These are phyloP conservation scores for Umimayanthus kanabou DNA, from an alignment of 92 coral and sea anemone species.

Conservation along the genomic window DNA sequence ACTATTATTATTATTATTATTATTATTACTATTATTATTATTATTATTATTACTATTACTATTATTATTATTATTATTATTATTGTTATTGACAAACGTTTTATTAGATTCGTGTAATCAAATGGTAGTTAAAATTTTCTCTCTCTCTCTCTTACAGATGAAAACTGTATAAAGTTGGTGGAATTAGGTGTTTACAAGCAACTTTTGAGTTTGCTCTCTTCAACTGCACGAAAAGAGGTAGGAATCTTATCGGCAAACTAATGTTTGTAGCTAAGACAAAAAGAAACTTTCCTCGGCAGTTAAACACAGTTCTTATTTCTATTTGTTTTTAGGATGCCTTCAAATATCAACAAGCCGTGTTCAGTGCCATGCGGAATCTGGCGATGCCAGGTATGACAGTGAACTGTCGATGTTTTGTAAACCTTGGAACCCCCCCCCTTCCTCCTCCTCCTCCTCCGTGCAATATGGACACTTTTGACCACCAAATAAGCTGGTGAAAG, in stretches of 20 bases:
- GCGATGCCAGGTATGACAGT: constrained; percentile 79
- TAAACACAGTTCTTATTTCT: background rate
- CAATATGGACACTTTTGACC: background rate
- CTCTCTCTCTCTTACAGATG: constrained; percentile 57
- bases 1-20: too few relatives aligned
- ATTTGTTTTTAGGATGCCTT: constrained; percentile 73
- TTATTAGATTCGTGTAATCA: background rate
- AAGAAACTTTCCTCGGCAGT: background rate
- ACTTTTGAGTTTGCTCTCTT: constrained; percentile 58
- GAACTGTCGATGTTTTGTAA: background rate
- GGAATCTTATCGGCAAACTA: background rate
- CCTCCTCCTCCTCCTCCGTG: background rate
- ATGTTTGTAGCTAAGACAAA: background rate
- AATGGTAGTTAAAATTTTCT: background rate
- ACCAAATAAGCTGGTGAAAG: background rate
- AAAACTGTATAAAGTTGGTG: constrained; percentile 89
- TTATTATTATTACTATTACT: too few relatives aligned
- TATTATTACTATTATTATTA: too few relatives aligned
- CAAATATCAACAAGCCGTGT: constrained; percentile 78
- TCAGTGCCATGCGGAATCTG: constrained; percentile 93
- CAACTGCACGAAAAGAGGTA: constrained; percentile 59
- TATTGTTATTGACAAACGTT: too few relatives aligned
- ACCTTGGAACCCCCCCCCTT: too few relatives aligned
- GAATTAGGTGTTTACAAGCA: constrained; percentile 83
- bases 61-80: too few relatives aligned